Conservation (phyloP, 1,140 invertebrate genomes). For the Tetranychus urticae region DNA sequence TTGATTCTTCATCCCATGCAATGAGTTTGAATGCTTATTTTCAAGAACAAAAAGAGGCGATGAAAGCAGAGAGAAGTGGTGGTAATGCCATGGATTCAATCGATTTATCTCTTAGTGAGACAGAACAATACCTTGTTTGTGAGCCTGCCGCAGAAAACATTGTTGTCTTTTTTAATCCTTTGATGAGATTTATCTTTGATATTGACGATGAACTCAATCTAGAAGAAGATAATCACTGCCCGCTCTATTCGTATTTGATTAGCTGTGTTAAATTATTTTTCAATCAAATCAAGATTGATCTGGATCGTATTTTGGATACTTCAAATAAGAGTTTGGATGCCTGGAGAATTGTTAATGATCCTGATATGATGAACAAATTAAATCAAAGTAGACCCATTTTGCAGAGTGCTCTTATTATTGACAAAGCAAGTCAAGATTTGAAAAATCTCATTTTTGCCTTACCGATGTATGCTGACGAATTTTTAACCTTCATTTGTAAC, state of each 20-base stretch:
- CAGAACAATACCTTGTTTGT: conserved; percentile 8
- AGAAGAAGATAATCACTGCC: conserved; percentile 32
- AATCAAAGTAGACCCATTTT: conserved; percentile 14
- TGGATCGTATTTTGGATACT: conserved; percentile 23
- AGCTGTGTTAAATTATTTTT: conserved; percentile 42
- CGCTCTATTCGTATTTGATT: conserved; percentile 43
- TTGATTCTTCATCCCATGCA: conserved; percentile 50
- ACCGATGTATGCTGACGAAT: conserved; percentile 40
- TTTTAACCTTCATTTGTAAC: conserved; percentile 40
- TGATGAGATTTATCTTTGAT: conserved; percentile 47
- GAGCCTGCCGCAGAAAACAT: conserved; percentile 5
- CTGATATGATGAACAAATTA: conserved; percentile 31
- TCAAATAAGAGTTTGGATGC: conserved; percentile 46
- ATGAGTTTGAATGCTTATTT: conserved; percentile 37
- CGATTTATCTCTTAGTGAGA: conserved; percentile 13
- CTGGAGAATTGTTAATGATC: conserved; percentile 38
- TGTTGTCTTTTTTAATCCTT: conserved; percentile 38
- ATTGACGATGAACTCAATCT: conserved; percentile 40
- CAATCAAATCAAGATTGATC: conserved; percentile 19
- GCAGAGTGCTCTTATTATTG: conserved; percentile 44
- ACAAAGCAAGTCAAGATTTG: conserved; percentile 39
- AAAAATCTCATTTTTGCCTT: conserved; percentile 40
- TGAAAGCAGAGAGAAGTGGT: conserved; percentile 5
- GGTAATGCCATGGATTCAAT: conserved; percentile 6
- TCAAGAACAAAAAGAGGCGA: conserved; percentile 26